phyloP scores from a whole-genome alignment of 2,888 invertebrate species.

The Agriopis aurantiaria region DNA sequence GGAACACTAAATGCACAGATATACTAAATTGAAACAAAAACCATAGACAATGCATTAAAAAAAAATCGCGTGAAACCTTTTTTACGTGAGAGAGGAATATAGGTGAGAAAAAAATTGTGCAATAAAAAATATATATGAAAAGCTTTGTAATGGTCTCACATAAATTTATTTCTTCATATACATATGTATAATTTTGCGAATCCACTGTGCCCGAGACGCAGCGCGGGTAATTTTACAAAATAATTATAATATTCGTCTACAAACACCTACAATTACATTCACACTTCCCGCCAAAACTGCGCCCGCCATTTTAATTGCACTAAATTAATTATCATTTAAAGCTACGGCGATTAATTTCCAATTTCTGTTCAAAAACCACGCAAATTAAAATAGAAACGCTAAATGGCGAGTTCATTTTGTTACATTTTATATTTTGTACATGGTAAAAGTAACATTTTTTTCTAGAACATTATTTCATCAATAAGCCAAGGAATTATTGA shows the following conservation, averaged over 20 bases:
- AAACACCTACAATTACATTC: conserved; percentile 76
- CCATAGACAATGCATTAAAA: background rate
- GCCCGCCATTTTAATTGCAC: conserved; percentile 76
- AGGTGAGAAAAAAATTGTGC: no score
- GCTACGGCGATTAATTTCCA: conserved; percentile 61
- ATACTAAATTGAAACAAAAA: background rate
- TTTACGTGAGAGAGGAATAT: no score
- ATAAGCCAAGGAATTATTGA: conserved; percentile 45
- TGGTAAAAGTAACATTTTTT: conserved; percentile 10
- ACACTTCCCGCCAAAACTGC: conserved; percentile 70
- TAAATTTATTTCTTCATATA: conserved; percentile 86
- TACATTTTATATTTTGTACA: conserved; percentile 16
- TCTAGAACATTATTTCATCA: background rate
- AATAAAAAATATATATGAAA: conserved; percentile 47
- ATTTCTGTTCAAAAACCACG: conserved; percentile 43
- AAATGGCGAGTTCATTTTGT: conserved; percentile 51
- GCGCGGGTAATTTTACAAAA: conserved; percentile 82
- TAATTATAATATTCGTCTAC: conserved; percentile 73
- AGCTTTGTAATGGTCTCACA: conserved; percentile 76
- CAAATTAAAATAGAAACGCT: conserved; percentile 56
- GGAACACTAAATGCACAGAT: no score
- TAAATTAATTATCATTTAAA: conserved; percentile 72
- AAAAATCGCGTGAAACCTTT: background rate
- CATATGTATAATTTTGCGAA: conserved; percentile 86
- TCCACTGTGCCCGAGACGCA: conserved; percentile 85